phyloP scores from a whole-genome alignment of 2,113 vertebrate species.

The Anoplopoma fimbria region DNA sequence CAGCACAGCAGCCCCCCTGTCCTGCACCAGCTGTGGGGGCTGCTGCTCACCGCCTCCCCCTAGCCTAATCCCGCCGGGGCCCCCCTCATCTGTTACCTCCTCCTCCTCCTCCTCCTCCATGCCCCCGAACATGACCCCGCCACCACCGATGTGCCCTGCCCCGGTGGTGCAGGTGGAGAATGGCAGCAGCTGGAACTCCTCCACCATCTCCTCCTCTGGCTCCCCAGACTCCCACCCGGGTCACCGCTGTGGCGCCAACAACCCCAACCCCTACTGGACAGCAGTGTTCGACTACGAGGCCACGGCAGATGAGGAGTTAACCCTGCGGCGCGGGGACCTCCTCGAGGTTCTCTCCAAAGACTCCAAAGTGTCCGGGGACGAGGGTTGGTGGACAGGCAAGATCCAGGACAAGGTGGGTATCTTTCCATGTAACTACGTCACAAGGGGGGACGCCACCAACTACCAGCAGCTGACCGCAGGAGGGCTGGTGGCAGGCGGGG shows the following conservation, averaged over 20 bases:
- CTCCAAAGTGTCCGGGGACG: conserved; percentile 92
- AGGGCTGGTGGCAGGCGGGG: conserved; percentile 69
- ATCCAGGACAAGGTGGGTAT: conserved; percentile 92
- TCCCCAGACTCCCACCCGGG: conserved; percentile 80
- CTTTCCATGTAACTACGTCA: conserved; percentile 93
- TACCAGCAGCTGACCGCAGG: conserved; percentile 79
- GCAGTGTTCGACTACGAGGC: conserved; percentile 94
- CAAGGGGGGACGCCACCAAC: conserved; percentile 78
- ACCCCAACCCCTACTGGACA: conserved; percentile 87
- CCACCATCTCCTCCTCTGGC: conserved; percentile 74
- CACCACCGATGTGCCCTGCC: conserved; percentile 67
- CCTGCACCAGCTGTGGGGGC: conserved; percentile 83
- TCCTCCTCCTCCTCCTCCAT: conserved; percentile 66
- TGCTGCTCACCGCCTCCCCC: conserved; percentile 80
- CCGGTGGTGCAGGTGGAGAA: conserved; percentile 78
- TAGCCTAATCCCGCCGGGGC: conserved; percentile 65
- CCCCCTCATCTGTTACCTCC: conserved; percentile 63
- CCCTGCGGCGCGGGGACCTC: conserved; percentile 88
- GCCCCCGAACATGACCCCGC: conserved; percentile 71
- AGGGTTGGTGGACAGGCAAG: conserved; percentile 95
- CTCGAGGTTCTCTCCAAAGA: conserved; percentile 93
- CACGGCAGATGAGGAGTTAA: conserved; percentile 91
- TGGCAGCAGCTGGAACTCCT: conserved; percentile 84
- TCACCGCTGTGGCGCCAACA: conserved; percentile 58
- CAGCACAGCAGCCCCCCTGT: conserved; percentile 74